These are phyloP conservation scores for Furcifer pardalis DNA, from an alignment of 2,797 vertebrate species.

Conservation along the genomic window DNA sequence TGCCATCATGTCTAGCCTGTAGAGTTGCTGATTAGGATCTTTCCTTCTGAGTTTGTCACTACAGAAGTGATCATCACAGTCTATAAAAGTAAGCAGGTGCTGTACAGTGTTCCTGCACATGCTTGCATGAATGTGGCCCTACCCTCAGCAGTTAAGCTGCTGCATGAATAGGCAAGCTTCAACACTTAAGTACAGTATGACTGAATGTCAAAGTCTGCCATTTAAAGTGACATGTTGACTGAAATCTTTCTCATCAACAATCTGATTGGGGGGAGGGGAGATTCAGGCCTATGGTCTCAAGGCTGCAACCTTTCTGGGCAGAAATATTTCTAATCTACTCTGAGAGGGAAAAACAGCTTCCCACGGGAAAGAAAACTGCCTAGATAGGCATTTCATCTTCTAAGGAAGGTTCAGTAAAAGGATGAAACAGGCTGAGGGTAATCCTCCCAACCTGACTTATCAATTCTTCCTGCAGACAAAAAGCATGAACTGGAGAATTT, in stretches of 20 bases:
- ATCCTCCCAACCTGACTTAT: too few relatives aligned
- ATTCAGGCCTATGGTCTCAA: neutral
- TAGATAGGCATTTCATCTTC: neutral
- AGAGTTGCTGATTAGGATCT: neutral
- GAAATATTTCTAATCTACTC: neutral
- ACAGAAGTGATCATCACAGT: neutral
- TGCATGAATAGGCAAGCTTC: neutral
- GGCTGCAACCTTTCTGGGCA: neutral
- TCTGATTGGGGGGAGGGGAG: neutral
- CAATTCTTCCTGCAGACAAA: neutral
- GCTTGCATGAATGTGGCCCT: neutral
- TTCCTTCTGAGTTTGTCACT: neutral
- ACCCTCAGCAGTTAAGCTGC: neutral
- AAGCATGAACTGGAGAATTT: neutral
- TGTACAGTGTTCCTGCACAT: neutral
- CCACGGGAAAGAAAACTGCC: neutral
- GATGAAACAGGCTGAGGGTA: neutral
- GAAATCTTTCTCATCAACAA: neutral
- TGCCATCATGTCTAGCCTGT: neutral
- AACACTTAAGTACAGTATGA: neutral
- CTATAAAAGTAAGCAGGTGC: neutral
- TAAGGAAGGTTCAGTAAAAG: neutral
- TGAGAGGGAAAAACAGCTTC: neutral
- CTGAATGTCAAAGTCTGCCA: neutral
- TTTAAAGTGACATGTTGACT: neutral